phyloP scores from a whole-genome alignment of 2,888 invertebrate species.

The Graphium colonna region DNA sequence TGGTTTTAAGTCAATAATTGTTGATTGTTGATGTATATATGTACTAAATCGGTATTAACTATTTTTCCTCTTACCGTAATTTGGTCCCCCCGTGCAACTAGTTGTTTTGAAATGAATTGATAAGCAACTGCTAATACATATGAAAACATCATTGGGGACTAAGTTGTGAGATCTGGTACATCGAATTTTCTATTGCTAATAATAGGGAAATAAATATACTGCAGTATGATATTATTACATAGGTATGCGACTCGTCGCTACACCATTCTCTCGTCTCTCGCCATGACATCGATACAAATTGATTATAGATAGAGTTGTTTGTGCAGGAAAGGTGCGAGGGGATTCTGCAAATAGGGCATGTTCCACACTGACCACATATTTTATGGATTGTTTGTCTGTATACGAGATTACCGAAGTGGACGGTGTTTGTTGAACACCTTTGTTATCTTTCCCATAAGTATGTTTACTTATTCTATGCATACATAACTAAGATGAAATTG shows the following conservation, averaged over 20 bases:
- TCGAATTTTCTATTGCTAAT: neutral
- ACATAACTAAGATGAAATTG: too few species aligned
- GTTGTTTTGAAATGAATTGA: too few species aligned
- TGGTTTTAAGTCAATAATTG: neutral
- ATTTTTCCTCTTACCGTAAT: too few species aligned
- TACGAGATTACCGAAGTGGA: too few species aligned
- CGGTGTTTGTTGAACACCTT: too few species aligned
- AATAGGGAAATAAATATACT: neutral
- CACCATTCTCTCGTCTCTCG: constrained; percentile 19
- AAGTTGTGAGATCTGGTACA: too few species aligned
- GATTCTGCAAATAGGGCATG: constrained; percentile 8
- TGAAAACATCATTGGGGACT: too few species aligned
- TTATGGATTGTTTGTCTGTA: neutral
- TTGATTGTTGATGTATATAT: neutral
- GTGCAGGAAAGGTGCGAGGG: constrained; percentile 19
- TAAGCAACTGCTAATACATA: too few species aligned
- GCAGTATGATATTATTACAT: constrained; percentile 11
- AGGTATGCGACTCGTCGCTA: constrained; percentile 8
- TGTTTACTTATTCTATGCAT: too few species aligned
- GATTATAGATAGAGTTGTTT: constrained; percentile 29
- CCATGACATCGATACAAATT: constrained; percentile 29
- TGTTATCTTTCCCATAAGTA: too few species aligned
- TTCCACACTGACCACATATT: constrained; percentile 1
- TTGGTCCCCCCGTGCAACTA: too few species aligned
- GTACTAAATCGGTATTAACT: neutral